Evolutionary conservation across 2,113 vertebrate genomes (phyloP).

Genomic region (Oryzias javanicus): DNA sequence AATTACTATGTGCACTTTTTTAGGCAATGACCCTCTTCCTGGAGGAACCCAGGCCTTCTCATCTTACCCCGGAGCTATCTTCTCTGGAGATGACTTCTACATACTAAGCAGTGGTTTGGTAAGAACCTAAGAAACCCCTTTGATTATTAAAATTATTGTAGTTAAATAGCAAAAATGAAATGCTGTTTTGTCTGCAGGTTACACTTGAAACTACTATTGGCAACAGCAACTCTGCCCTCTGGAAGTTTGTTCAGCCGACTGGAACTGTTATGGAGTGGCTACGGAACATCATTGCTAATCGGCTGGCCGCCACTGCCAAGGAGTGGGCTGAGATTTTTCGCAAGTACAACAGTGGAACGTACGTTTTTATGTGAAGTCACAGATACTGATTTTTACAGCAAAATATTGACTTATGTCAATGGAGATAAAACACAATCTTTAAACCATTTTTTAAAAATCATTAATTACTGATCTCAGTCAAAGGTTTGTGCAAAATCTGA

Average conservation of each 20-base stretch:
- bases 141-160: too few species aligned
- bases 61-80: conserved; percentile 91
- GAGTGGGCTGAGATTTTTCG: conserved; percentile 83
- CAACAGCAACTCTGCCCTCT: conserved; percentile 85
- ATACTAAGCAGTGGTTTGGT: conserved; percentile 92
- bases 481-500: neutral
- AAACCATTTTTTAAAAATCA: neutral
- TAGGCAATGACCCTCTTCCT: conserved; percentile 75
- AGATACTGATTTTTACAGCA: conserved; percentile 11
- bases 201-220: conserved; percentile 92
- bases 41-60: conserved; percentile 86
- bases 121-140: conserved; percentile 54
- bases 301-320: conserved; percentile 78
- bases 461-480: neutral
- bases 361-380: conserved; percentile 55
- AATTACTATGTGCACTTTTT: neutral
- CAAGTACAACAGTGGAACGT: conserved; percentile 95
- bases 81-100: conserved; percentile 95
- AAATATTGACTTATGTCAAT: neutral
- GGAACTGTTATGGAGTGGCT: conserved; percentile 89
- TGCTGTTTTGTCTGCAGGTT: conserved; percentile 75
- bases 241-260: conserved; percentile 84
- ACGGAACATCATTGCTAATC: conserved; percentile 89
- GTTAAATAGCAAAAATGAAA: neutral
- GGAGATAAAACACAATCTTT: neutral